Evolutionary conservation across 2,888 invertebrate species (phyloP).

Genomic region (Cephus rjabovi): DNA sequence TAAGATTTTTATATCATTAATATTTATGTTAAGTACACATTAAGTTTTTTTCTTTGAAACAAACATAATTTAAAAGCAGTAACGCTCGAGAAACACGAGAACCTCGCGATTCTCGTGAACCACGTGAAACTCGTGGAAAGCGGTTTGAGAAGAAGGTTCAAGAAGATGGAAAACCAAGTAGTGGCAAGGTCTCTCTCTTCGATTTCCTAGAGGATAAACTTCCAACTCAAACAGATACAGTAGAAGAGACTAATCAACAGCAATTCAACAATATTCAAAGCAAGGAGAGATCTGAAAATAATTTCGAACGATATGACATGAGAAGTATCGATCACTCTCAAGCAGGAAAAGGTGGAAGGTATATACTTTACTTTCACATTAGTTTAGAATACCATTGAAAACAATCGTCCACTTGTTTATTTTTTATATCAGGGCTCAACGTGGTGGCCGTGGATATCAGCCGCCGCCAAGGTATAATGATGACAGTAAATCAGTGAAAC

Average conservation of each 20-base stretch:
- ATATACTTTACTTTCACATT: constrained; percentile 6
- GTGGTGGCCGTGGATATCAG: constrained; percentile 51
- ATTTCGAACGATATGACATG: constrained; percentile 45
- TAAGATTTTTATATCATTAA: constrained; percentile 24
- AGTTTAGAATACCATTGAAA: not conserved
- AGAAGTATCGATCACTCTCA: constrained; percentile 39
- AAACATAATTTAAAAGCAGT: constrained; percentile 4
- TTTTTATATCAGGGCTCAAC: constrained; percentile 42
- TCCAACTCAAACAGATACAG: constrained; percentile 68
- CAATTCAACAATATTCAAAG: constrained; percentile 29
- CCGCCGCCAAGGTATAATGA: constrained; percentile 51
- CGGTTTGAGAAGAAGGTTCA: constrained; percentile 67
- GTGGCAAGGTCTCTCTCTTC: constrained; percentile 82
- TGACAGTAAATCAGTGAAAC: constrained; percentile 49
- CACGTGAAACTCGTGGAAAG: constrained; percentile 67
- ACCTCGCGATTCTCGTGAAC: constrained; percentile 65
- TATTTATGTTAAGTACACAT: not conserved
- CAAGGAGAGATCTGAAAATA: constrained; percentile 43
- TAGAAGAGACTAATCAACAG: constrained; percentile 64
- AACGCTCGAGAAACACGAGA: constrained; percentile 51
- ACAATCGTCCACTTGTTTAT: not conserved
- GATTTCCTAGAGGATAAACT: constrained; percentile 87
- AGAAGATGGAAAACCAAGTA: constrained; percentile 77
- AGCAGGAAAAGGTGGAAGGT: constrained; percentile 55
- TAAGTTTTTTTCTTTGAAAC: not conserved